phyloP scores from a whole-genome alignment of 2,888 invertebrate species.

The Orchesellides sinensis region DNA sequence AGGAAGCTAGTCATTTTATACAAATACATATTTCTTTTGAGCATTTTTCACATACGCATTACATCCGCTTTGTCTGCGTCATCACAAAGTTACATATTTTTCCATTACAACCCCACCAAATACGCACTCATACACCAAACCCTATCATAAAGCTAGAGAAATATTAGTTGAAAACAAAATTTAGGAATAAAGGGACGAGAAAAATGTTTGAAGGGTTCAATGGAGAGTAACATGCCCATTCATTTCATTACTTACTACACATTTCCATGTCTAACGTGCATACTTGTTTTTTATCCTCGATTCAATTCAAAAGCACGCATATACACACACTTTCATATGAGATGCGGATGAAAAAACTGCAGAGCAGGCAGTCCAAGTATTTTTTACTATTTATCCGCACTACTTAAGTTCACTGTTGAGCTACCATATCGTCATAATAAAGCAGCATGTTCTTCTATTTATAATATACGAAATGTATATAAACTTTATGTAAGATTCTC shows the following conservation, averaged over 20 bases:
- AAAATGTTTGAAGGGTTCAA: conserved; percentile 58
- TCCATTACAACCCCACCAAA: too few species aligned
- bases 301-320: neutral
- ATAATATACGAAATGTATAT: too few species aligned
- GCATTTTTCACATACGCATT: neutral
- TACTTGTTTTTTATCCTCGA: neutral
- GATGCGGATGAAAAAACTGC: conserved; percentile 45
- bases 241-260: conserved; percentile 36
- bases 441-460: too few species aligned
- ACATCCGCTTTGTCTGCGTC: neutral
- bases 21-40: neutral
- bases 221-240: conserved; percentile 60
- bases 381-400: conserved; percentile 21
- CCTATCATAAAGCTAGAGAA: neutral
- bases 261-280: neutral
- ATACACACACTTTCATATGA: conserved; percentile 4
- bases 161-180: too few species aligned
- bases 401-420: neutral
- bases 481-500: too few species aligned
- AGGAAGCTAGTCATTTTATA: too few species aligned
- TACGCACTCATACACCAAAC: too few species aligned
- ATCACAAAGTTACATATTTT: neutral
- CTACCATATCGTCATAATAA: conserved; percentile 11
- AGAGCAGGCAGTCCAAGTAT: conserved; percentile 25
- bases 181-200: conserved; percentile 15